phyloP scores from a whole-genome alignment of 1,140 invertebrate genomes.

The Macrosteles quadrilineatus region DNA sequence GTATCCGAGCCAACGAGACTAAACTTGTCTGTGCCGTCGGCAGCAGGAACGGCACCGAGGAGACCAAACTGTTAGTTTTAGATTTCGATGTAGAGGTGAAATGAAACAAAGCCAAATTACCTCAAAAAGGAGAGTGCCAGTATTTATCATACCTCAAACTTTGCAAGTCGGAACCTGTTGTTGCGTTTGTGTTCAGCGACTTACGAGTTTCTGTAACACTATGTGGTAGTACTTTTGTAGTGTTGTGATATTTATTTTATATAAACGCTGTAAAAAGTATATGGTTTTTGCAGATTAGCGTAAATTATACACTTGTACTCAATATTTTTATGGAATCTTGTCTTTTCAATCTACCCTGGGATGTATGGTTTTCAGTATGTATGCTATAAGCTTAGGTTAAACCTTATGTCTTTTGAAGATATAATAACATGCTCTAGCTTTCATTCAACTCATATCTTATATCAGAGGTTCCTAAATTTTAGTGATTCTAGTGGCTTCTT shows the following conservation, averaged over 20 bases:
- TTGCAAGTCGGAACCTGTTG: constrained; percentile 5
- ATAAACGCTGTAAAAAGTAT: constrained; percentile 16
- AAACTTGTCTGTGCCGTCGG: constrained; percentile 98
- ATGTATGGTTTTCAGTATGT: no score
- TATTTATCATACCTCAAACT: constrained; percentile 19
- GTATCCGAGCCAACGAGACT: constrained; percentile 93
- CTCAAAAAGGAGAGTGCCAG: constrained; percentile 7
- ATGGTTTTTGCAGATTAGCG: constrained; percentile 9
- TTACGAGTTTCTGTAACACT: not conserved
- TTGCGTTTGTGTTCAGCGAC: constrained; percentile 1
- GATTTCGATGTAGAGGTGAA: constrained; percentile 87
- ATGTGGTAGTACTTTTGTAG: constrained; percentile 8
- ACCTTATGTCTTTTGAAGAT: no score
- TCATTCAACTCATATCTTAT: no score
- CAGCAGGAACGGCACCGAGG: constrained; percentile 96
- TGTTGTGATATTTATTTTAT: constrained; percentile 27
- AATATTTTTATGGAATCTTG: no score
- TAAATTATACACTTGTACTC: no score
- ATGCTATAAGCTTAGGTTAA: no score
- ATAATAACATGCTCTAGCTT: no score
- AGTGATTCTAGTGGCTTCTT: no score
- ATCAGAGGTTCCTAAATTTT: no score
- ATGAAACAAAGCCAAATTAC: constrained; percentile 27
- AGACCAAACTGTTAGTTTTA: constrained; percentile 96
- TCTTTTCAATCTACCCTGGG: no score